These are phyloP conservation scores for Nothocercus julius DNA, from an alignment of 2,113 vertebrate species.

Conservation along the genomic window DNA sequence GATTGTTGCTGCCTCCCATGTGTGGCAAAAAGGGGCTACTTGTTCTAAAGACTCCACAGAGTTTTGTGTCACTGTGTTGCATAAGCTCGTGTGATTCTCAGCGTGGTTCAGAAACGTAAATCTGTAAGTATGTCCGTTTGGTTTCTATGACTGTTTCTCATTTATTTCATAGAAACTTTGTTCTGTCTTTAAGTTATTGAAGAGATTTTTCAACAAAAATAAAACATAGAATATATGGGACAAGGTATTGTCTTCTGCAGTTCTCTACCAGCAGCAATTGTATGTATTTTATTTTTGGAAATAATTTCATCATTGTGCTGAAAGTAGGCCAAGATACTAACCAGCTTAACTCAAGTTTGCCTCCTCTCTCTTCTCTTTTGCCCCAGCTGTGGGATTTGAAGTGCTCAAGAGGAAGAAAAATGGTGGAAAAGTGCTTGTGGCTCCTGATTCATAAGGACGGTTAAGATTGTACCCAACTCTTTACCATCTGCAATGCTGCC, in stretches of 20 bases:
- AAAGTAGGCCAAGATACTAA: not conserved
- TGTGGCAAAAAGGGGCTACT: not conserved
- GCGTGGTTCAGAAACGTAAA: slow-evolving; percentile 52
- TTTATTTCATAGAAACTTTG: slow-evolving; percentile 22
- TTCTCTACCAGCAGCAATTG: not conserved
- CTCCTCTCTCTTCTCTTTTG: not conserved
- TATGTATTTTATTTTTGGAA: not conserved
- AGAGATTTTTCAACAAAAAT: not conserved
- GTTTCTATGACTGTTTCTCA: slow-evolving; percentile 5
- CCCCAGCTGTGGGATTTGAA: not conserved
- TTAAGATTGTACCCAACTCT: not conserved
- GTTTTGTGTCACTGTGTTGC: slow-evolving; percentile 22
- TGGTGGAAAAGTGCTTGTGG: not conserved
- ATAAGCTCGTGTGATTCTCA: slow-evolving; percentile 43
- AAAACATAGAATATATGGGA: not conserved
- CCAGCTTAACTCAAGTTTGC: not conserved
- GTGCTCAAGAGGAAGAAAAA: not conserved
- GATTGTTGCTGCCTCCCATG: not conserved
- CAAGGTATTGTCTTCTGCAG: not conserved
- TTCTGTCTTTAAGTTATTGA: not conserved
- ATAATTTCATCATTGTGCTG: not conserved
- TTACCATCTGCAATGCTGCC: not conserved
- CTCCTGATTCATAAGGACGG: not conserved
- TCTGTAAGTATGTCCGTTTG: slow-evolving; percentile 6
- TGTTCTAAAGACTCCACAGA: slow-evolving; percentile 29